These are phyloP conservation scores for Sisor rabdophorus DNA, from an alignment of 2,113 vertebrate species.

Conservation along the genomic window DNA sequence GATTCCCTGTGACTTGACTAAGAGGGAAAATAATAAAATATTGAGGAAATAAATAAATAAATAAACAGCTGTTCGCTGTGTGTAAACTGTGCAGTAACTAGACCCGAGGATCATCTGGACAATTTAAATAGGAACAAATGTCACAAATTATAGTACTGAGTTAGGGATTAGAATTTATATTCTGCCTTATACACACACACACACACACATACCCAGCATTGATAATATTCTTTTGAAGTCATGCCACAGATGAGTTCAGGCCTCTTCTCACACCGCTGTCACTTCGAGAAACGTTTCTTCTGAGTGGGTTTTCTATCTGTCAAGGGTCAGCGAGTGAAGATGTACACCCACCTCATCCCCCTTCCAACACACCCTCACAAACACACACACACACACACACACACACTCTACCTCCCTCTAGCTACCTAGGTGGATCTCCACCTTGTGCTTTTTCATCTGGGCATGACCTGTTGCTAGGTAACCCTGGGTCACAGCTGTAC, in stretches of 20 bases:
- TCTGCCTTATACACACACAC: neutral
- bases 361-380: neutral
- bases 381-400: neutral
- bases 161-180: neutral
- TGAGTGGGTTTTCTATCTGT: constrained; percentile 76
- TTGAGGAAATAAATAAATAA: neutral
- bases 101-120: too few relatives aligned
- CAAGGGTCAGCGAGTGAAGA: constrained; percentile 67
- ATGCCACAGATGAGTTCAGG: constrained; percentile 29
- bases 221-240: constrained; percentile 32
- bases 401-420: constrained; percentile 41
- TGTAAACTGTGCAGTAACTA: neutral
- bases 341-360: neutral
- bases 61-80: neutral
- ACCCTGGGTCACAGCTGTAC: constrained; percentile 80
- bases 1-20: neutral
- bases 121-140: neutral
- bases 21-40: constrained; percentile 19
- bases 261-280: constrained; percentile 58
- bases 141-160: neutral
- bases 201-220: constrained; percentile 7
- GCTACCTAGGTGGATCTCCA: constrained; percentile 72
- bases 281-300: constrained; percentile 70
- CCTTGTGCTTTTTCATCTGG: constrained; percentile 73
- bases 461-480: constrained; percentile 83